Evolutionary conservation across 2,888 invertebrate genomes (phyloP).

Genomic region (Girardia tigrina): DNA sequence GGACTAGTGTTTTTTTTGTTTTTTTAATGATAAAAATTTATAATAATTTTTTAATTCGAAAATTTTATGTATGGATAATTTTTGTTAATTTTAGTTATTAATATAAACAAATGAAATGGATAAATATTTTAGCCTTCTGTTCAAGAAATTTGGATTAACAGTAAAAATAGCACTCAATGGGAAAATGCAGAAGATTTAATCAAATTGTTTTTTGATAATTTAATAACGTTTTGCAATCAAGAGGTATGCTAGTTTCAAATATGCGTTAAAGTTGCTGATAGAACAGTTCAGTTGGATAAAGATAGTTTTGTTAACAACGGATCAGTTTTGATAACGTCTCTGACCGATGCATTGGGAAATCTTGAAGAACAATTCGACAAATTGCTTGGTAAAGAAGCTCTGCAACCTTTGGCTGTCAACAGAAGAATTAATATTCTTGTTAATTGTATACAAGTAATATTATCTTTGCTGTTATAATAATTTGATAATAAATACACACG

Average conservation of each 20-base stretch:
- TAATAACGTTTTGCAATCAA: constrained; percentile 5
- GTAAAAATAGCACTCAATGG: neutral
- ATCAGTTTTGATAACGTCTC: neutral
- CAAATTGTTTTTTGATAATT: constrained; percentile 1
- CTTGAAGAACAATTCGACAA: neutral
- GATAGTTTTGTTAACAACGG: neutral
- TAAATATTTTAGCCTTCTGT: neutral
- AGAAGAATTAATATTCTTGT: neutral
- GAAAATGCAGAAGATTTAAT: neutral
- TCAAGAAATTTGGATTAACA: neutral
- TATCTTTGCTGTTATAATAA: no score
- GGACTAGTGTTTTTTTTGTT: neutral
- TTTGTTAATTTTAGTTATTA: no score
- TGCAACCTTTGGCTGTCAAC: neutral
- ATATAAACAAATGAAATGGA: no score
- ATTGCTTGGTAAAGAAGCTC: neutral
- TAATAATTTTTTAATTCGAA: neutral
- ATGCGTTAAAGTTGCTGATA: neutral
- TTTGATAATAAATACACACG: no score
- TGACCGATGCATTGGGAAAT: neutral
- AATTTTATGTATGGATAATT: no score
- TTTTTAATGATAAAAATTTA: neutral
- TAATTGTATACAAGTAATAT: neutral
- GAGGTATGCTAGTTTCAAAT: neutral
- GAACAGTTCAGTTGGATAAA: neutral